Base-by-base conservation (phyloP, 1,140 invertebrate species). In the Drosophila bifasciata region DNA sequence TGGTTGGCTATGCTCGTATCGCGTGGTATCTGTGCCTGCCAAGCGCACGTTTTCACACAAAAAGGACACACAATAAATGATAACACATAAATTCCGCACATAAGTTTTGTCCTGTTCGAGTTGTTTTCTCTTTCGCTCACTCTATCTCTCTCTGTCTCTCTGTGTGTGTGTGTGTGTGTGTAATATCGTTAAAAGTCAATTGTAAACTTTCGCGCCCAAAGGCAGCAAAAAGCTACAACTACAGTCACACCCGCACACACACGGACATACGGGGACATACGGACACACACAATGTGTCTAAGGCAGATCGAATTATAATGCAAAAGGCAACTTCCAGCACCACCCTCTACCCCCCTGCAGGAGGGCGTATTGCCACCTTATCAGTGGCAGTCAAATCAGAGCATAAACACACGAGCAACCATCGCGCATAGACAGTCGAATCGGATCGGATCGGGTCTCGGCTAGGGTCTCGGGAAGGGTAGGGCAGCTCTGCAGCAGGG, bases 361-460 rank as follows among this genome's bases (percentile, higher is more conserved):
- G 8, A 64, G 39, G 23, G 62, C 66, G 66, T 68, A 69, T 48
- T 83, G 83, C 79, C 84, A 62, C 83, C 84, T 88, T 88, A 88
- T 88, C 83, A 88, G 83, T 80, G 74, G 78, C 83, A 88, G 88
- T 88, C 86, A 88, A 88, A 88, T 88, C 83, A 88, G 75, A 74
- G 83, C 66, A 80, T 64, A 59, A 88, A 81, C 75, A 67, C 46
- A 56, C 69, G 36, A 49, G 39, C 53, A 57, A 61, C 50, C 32
- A 19, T 16, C 36, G 46, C 49, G 46, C 49, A 49, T 53, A 56
- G 51, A 55, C 49, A 19, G 17, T 49, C 48, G 5, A 32, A 32
- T 16, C 25, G 21, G 11, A 60, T 28, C 43, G 45, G 40, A 45
- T 46, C 40, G 8, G 39, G 25, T 16, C 32, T 46, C 40, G 8